phyloP scores from a whole-genome alignment of 2,888 invertebrate genomes.

The Boloria euphrosyne region DNA sequence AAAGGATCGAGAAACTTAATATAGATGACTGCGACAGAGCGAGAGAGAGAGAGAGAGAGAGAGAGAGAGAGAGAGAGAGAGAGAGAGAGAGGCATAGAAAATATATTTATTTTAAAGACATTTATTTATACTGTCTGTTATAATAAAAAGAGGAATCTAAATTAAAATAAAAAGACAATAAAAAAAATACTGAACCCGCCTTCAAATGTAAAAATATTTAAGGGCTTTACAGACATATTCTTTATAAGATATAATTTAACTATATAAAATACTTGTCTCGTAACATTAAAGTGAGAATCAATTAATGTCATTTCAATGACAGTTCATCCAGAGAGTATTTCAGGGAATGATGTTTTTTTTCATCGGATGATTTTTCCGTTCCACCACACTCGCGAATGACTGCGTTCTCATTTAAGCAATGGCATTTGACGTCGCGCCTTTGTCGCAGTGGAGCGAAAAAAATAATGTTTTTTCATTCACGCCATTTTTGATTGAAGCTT shows the following conservation, averaged over 20 bases:
- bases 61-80: too few relatives aligned
- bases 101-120: too few relatives aligned
- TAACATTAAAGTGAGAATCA: neutral
- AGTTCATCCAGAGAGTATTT: slow-evolving; percentile 32
- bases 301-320: slow-evolving; percentile 13
- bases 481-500: slow-evolving; percentile 73
- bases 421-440: slow-evolving; percentile 76
- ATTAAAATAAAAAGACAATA: too few relatives aligned
- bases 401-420: slow-evolving; percentile 80
- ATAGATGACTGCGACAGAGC: too few relatives aligned
- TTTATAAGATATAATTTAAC: neutral
- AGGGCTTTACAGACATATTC: neutral
- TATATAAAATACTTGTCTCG: neutral
- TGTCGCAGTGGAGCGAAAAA: slow-evolving; percentile 61
- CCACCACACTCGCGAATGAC: slow-evolving; percentile 75
- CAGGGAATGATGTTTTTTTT: slow-evolving; percentile 59
- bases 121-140: too few relatives aligned
- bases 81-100: too few relatives aligned
- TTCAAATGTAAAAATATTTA: neutral
- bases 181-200: too few relatives aligned
- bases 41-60: too few relatives aligned
- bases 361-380: slow-evolving; percentile 76
- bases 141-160: too few relatives aligned
- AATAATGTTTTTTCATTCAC: slow-evolving; percentile 52
- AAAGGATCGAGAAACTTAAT: too few relatives aligned